These are phyloP conservation scores for Hydrotaea diabolus DNA, from an alignment of 2,888 invertebrate species.

Conservation along the genomic window DNA sequence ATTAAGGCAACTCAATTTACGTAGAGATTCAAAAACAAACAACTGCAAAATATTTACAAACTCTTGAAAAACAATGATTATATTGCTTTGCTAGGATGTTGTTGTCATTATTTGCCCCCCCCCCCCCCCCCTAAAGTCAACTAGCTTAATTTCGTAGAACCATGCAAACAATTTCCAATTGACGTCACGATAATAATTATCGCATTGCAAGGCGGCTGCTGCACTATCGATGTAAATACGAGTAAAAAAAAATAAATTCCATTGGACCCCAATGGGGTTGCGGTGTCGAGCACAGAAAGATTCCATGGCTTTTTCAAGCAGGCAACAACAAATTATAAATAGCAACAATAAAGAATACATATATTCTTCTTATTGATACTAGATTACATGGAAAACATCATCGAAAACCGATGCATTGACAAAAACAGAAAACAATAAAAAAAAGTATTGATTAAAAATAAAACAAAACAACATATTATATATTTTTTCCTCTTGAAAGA, in stretches of 20 bases:
- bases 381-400: slow-evolving; percentile 1
- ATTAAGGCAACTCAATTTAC: not conserved
- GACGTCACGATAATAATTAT: slow-evolving; percentile 26
- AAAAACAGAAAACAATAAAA: not conserved
- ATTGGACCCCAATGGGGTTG: slow-evolving; percentile 25
- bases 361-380: not conserved
- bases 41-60: not conserved
- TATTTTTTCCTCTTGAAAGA: too few relatives aligned
- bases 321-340: not conserved
- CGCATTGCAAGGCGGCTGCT: not conserved
- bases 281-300: not conserved
- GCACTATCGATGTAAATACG: slow-evolving; percentile 23
- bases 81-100: not conserved
- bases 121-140: too few relatives aligned
- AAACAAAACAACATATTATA: not conserved
- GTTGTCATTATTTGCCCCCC: not conserved
- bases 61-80: not conserved
- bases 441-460: slow-evolving; percentile 5
- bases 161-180: slow-evolving; percentile 6
- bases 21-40: not conserved
- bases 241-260: not conserved
- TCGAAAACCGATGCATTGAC: not conserved
- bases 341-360: not conserved
- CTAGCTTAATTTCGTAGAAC: slow-evolving; percentile 1
- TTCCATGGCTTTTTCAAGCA: not conserved